These are phyloP conservation scores for Drosophila pruinosa DNA, from an alignment of 1,140 invertebrate genomes.

Conservation along the genomic window DNA sequence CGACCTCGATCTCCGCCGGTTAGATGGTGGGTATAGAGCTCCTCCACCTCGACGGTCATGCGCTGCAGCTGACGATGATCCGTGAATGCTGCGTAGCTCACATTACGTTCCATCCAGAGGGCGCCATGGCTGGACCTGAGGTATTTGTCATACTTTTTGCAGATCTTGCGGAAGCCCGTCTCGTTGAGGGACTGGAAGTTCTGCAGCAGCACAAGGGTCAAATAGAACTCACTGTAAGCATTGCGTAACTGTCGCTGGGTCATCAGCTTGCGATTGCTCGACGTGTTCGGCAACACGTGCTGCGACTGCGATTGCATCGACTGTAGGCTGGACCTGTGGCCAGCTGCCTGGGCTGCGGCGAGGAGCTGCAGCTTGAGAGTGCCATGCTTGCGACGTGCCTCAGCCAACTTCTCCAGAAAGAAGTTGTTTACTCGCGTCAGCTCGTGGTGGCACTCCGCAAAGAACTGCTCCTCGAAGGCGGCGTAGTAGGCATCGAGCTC, in stretches of 20 bases:
- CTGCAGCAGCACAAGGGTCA: conserved; percentile 95
- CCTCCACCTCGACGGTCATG: conserved; percentile 88
- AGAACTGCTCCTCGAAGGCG: conserved; percentile 97
- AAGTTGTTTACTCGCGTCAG: conserved; percentile 97
- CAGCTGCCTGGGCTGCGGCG: conserved; percentile 15
- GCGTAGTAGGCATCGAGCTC: conserved; percentile 86
- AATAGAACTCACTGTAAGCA: conserved; percentile 99
- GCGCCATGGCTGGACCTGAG: conserved; percentile 24
- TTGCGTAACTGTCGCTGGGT: conserved; percentile 93
- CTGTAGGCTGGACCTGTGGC: conserved; percentile 18
- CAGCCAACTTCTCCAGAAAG: conserved; percentile 98
- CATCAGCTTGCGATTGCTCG: conserved; percentile 82
- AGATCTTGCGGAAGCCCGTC: conserved; percentile 99
- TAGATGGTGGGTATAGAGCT: conserved; percentile 86
- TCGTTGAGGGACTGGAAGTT: conserved; percentile 97
- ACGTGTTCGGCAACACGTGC: conserved; percentile 14
- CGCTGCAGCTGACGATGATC: conserved; percentile 25
- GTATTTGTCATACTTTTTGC: conserved; percentile 99
- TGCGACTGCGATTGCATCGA: conserved; percentile 16
- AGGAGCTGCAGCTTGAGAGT: conserved; percentile 93
- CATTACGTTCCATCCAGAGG: conserved; percentile 31
- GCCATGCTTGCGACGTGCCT: conserved; percentile 96
- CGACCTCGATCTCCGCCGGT: conserved; percentile 88
- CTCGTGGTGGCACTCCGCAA: conserved; percentile 96
- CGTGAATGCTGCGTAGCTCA: conserved; percentile 38